Evolutionary conservation across 2,888 invertebrate species (phyloP), one percentile per base, ranked within the genome.

Genomic region (Orgyia antiqua): DNA sequence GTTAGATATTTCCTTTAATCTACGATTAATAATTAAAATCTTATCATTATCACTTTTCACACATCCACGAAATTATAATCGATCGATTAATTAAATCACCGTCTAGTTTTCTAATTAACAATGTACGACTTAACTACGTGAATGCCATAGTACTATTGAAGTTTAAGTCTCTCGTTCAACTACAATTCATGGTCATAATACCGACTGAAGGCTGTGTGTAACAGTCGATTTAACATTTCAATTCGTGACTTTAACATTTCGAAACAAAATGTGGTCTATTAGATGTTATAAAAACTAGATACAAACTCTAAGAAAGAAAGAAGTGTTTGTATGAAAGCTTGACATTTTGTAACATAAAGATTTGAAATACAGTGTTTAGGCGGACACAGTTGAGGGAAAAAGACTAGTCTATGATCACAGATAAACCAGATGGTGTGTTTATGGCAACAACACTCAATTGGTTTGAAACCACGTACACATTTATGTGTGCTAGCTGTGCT

Each of bases 1-100:
- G 36, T 36, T 33, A 49, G 33, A 33, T 34, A 39, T 35, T 45
- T 52, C n/a, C 12, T 23, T 10, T 57, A 52, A 58, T 54, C 54
- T 57, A 39, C 27, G 26, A 41, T 13, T 13, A n/a, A 13, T 13
- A 4, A 13, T 8, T 24, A 13, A 13, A 23, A 40, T 31, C 30
- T 24, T 31, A 31, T 19, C 19, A 10, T 21, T 3, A 11, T 8
- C 11, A 18, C 27, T 7, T 18, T 26, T 23, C 23, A 10, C 10
- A 10, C 4, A 9, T 20, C 20, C 3, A 10, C 21, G 8, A 11
- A 11, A 3, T 23, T 23, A 5, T 10, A 23, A 10, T 23, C n/a
- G 4, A 23, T 23, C 4, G 4, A 23, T 4, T 4, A 23, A 20
- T n/a, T 20, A 15, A 12, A 10, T 2, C 10, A 10, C 7, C 4